Evolutionary conservation across 2,888 invertebrate genomes (phyloP).

Genomic region (Lucinisca nassula): DNA sequence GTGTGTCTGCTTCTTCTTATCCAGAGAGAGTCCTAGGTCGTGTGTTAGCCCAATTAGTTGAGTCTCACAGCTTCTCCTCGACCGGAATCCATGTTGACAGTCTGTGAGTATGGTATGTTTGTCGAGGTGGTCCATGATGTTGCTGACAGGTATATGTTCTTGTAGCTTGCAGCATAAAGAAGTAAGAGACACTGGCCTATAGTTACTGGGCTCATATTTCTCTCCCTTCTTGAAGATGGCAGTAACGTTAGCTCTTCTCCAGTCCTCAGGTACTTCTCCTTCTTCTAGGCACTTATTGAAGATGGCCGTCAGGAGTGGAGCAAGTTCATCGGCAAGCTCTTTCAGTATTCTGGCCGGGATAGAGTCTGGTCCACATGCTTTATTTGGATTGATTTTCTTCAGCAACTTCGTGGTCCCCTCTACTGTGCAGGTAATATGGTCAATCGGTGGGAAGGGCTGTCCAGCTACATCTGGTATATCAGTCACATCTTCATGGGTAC

Average conservation of each 20-base stretch:
- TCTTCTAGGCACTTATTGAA: neutral
- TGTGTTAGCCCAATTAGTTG: neutral
- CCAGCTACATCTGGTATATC: neutral
- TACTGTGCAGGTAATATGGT: neutral
- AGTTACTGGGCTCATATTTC: neutral
- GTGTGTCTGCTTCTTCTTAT: neutral
- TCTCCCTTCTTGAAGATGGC: neutral
- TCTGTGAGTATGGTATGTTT: neutral
- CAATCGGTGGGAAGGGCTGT: neutral
- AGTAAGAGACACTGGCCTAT: neutral
- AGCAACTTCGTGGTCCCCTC: neutral
- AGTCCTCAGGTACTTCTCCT: neutral
- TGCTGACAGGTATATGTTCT: neutral
- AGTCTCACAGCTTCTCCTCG: slow-evolving; percentile 1
- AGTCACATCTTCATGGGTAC: neutral
- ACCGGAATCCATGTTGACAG: too few relatives aligned
- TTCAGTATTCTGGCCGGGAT: neutral
- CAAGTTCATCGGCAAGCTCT: neutral
- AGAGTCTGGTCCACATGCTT: neutral
- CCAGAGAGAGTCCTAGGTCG: slow-evolving; percentile 3
- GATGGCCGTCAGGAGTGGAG: neutral
- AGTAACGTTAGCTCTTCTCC: neutral
- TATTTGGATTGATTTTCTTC: neutral
- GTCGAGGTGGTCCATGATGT: neutral
- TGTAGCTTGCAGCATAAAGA: neutral